These are phyloP conservation scores for Sebastes baramenuke DNA, from an alignment of 2,797 vertebrate species.

Conservation along the genomic window DNA sequence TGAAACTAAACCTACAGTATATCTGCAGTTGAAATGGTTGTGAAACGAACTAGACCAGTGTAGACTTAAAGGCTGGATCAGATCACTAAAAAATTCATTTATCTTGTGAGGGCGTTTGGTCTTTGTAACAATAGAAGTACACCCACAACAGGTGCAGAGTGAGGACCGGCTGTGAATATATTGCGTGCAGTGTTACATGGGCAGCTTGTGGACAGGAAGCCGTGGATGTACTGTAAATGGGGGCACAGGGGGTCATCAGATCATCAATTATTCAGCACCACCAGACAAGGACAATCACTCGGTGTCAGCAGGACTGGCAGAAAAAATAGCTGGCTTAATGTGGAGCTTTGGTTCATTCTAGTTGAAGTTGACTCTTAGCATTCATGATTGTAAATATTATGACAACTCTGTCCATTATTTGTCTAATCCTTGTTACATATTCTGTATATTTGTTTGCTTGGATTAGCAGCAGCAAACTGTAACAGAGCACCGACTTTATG, in stretches of 20 bases:
- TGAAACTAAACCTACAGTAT: no score
- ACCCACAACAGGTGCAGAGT: conserved; percentile 47
- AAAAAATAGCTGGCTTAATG: conserved; percentile 15
- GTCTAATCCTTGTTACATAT: background rate
- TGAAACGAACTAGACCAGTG: background rate
- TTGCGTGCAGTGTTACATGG: conserved; percentile 25
- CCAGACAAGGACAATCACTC: conserved; percentile 57
- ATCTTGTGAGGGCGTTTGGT: background rate
- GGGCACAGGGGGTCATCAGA: conserved; percentile 36
- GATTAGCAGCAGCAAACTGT: background rate
- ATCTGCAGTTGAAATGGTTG: background rate
- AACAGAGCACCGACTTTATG: background rate
- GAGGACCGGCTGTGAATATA: conserved; percentile 18
- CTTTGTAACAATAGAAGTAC: background rate
- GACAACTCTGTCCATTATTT: background rate
- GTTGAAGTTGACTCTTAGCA: background rate
- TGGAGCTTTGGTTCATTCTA: background rate
- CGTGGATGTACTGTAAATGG: conserved; percentile 49
- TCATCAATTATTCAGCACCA: conserved; percentile 78
- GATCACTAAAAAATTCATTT: background rate
- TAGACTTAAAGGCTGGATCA: background rate
- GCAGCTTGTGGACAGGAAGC: conserved; percentile 58
- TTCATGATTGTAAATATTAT: background rate
- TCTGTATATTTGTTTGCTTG: background rate
- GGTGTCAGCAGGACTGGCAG: conserved; percentile 46